A percentile compares a stretch with the other conserved stretches of the same genome.
Conservation (phyloP, 2,113 vertebrate genomes). For the Bubo blakistoni region DNA sequence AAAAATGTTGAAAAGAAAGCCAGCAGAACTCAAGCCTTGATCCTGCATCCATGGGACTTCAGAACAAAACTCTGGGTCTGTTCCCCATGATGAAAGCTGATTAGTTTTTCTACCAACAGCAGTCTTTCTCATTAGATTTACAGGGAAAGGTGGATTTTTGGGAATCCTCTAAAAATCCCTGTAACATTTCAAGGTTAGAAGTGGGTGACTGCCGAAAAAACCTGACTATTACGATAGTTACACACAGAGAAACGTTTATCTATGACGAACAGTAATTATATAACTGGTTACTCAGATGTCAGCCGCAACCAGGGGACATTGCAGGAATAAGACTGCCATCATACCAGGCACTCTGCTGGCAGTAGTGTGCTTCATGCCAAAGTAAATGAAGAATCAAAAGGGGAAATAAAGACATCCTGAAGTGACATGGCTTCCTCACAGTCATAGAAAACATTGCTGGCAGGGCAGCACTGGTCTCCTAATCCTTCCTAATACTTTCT, state of each 20-base stretch:
- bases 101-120: background rate
- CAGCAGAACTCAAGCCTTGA: background rate
- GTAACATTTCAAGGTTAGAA: background rate
- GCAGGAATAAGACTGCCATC: background rate
- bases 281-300: background rate
- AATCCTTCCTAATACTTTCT: background rate
- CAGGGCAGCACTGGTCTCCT: background rate
- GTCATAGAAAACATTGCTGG: background rate
- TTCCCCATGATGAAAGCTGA: fast-evolving
- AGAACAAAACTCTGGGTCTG: background rate
- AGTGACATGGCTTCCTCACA: background rate
- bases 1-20: background rate
- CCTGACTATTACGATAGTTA: background rate
- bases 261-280: background rate
- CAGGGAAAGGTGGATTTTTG: background rate
- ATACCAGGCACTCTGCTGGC: background rate
- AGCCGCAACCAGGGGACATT: background rate
- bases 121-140: background rate
- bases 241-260: background rate
- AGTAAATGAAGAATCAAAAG: background rate
- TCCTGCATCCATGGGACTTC: background rate
- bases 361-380: background rate
- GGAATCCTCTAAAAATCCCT: background rate
- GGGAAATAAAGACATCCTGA: background rate
- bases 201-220: background rate